Evolutionary conservation across 2,113 vertebrate species (phyloP), one percentile per base, ranked within the genome.

Genomic region (Serinus canaria): DNA sequence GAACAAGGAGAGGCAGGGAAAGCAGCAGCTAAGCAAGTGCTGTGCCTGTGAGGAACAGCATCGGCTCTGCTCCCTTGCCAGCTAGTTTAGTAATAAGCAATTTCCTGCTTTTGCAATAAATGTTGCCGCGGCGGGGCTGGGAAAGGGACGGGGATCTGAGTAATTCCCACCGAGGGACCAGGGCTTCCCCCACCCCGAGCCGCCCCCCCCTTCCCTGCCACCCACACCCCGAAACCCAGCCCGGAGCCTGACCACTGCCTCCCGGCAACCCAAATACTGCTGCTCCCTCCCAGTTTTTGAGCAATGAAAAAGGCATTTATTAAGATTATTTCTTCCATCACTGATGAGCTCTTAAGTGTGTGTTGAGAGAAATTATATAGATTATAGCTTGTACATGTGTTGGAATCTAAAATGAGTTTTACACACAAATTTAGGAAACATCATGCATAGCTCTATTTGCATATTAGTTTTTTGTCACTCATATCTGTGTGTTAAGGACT

Each of bases 91-190:
- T 90, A 96, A 96, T 95, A 90, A 95, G 95, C 96, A 62, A 94
- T 96, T 96, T 96, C 95, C 96, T 96, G 96, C 96, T 96, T 95
- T 94, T 93, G 96, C 96, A 93, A 96, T 94, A 94, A 96, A 89
- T 93, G 95, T 83, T 83, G 89, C 80, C 20, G 83, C 83, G 66
- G 84, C 79, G 41, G 76, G 79, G 90, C 92, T 80, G 89, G 83
- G 70, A 93, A 85, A 73, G 83, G 78, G 93, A 79, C 69, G 1
- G 30, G 49, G 81, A 83, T 82, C 92, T 33, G 67, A 77, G 53
- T 64, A 52, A 84, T 91, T 93, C 95, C 96, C 92, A 88, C 37
- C 62, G 67, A 63, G 37, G 77, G 74, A 87, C 43, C 64, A 49
- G 66, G 89, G 95, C 73, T 92, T 82, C 75, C 64, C 79, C 83